These are phyloP conservation scores for Xylota segnis DNA, from an alignment of 2,888 invertebrate species.

Conservation along the genomic window DNA sequence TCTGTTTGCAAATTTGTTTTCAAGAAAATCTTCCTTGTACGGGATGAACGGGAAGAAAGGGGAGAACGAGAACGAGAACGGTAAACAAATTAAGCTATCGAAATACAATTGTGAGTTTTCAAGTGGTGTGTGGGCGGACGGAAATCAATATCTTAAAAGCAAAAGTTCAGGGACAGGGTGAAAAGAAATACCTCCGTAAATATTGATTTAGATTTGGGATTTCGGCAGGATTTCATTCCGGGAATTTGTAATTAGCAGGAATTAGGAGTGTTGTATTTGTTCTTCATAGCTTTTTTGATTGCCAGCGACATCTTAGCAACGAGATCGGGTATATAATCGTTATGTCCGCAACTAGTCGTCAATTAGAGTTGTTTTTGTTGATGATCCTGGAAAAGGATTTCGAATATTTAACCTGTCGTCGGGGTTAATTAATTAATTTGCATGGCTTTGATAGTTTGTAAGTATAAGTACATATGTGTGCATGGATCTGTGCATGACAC, in stretches of 20 bases:
- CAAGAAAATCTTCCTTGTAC: constrained; percentile 5
- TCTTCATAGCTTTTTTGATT: background rate
- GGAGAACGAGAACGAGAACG: background rate
- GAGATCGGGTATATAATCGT: background rate
- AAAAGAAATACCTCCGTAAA: background rate
- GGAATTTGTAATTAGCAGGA: constrained; percentile 20
- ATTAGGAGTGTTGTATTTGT: background rate
- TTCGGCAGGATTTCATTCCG: constrained; percentile 5
- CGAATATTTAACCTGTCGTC: too few relatives aligned
- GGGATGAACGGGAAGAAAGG: background rate
- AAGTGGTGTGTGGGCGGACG: background rate
- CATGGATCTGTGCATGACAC: too few relatives aligned
- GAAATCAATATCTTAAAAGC: constrained; percentile 9
- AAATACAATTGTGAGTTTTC: constrained; percentile 20
- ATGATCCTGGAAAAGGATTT: background rate
- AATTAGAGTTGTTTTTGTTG: background rate
- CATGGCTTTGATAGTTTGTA: too few relatives aligned
- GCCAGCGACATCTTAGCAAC: background rate
- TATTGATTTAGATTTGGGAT: constrained; percentile 6
- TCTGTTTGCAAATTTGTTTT: constrained; percentile 34
- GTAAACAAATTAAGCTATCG: constrained; percentile 34
- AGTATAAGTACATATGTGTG: too few relatives aligned
- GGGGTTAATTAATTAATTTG: too few relatives aligned
- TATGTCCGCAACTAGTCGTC: background rate
- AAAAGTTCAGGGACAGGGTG: background rate